Percentiles rank a stretch among this genome's conserved stretches.
phyloP scores from a whole-genome alignment of 2,113 vertebrate genomes.

The Xenotilapia flavipinnis region DNA sequence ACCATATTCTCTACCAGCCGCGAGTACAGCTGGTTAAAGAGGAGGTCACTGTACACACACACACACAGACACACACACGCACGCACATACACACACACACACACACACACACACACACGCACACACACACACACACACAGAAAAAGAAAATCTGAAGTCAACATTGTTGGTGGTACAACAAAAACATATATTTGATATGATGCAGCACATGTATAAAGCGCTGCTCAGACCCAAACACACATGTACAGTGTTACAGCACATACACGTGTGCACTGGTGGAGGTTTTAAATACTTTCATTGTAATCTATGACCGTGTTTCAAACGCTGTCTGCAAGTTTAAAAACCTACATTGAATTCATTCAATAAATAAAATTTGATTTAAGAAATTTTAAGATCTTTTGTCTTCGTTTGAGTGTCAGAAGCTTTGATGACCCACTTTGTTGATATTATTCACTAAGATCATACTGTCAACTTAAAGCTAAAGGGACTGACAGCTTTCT shows the following conservation, averaged over 20 bases:
- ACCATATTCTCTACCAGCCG: slow-evolving; percentile 89
- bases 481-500: neutral
- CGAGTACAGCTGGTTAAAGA: slow-evolving; percentile 89
- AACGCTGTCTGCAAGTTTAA: neutral
- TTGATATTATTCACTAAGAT: neutral
- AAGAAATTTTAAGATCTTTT: neutral
- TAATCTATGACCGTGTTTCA: neutral
- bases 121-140: neutral
- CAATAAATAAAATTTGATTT: neutral
- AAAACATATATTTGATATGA: neutral
- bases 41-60: slow-evolving; percentile 76
- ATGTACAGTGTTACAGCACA: neutral
- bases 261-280: neutral
- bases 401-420: neutral
- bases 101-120: neutral
- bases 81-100: no score
- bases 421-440: neutral
- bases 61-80: neutral
- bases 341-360: neutral
- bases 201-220: neutral
- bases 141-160: no score
- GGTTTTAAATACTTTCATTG: neutral
- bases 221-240: neutral
- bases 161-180: no score
- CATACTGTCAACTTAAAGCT: neutral